Evolutionary conservation across 2,113 vertebrate genomes (phyloP).

Genomic region (Tenrec ecaudatus): DNA sequence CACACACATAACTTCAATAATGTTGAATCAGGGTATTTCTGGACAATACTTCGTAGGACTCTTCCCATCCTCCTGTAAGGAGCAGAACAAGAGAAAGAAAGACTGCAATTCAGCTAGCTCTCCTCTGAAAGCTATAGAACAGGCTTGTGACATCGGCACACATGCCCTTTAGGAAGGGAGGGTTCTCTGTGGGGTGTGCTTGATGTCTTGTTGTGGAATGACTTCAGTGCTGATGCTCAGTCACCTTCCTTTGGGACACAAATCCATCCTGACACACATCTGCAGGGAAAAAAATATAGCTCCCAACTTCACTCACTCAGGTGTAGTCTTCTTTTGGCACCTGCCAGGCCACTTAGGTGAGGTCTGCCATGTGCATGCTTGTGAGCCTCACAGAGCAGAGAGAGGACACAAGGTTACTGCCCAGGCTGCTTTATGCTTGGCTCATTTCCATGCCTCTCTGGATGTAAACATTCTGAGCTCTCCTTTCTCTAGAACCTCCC

Average conservation of each 20-base stretch:
- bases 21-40: neutral
- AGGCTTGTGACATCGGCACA: neutral
- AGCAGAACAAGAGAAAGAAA: neutral
- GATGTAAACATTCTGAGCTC: neutral
- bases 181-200: constrained; percentile 36
- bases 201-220: constrained; percentile 44
- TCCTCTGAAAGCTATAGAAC: neutral
- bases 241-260: constrained; percentile 31
- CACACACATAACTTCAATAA: neutral
- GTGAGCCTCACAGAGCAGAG: constrained; percentile 33
- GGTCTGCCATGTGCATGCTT: neutral
- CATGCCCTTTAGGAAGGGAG: neutral
- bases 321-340: neutral
- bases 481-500: constrained; percentile 8
- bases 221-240: constrained; percentile 45
- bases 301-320: neutral
- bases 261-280: constrained; percentile 55
- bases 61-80: neutral
- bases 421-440: constrained; percentile 1
- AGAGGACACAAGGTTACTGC: neutral
- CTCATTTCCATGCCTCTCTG: neutral
- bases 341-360: constrained; percentile 39
- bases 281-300: constrained; percentile 38
- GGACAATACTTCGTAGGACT: neutral
- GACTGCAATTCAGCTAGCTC: neutral